A percentile compares a stretch with the other conserved stretches of the same genome.
phyloP scores from a whole-genome alignment of 2,113 vertebrate genomes.

The Benitochromis conjunctus region DNA sequence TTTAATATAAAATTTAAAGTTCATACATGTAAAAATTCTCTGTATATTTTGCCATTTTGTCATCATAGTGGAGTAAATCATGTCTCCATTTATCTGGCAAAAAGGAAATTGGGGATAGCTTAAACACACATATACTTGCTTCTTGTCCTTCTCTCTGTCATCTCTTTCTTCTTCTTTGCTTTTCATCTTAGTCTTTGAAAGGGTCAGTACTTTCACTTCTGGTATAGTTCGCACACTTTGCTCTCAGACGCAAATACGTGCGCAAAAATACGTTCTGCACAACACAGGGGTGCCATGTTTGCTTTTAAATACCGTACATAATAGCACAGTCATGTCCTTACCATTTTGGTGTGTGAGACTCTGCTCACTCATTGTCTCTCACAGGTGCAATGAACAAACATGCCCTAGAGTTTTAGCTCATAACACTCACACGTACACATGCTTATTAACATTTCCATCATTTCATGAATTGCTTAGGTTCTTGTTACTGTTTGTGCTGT shows the following conservation, averaged over 20 bases:
- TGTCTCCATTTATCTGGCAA: not conserved
- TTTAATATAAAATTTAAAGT: not conserved
- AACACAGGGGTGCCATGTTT: not conserved
- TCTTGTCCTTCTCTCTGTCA: not conserved
- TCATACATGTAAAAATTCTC: not conserved
- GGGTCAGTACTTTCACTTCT: constrained; percentile 33
- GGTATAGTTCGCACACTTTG: constrained; percentile 44
- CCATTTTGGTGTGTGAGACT: not conserved
- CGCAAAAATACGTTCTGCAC: not conserved
- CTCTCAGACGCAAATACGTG: not conserved
- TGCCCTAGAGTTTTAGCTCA: not conserved
- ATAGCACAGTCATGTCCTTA: constrained; percentile 15
- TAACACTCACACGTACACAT: not conserved
- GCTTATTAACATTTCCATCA: not conserved
- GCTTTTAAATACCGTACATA: not conserved
- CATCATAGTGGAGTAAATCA: not conserved
- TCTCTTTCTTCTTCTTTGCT: not conserved
- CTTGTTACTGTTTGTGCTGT: not conserved
- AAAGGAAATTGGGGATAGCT: not conserved
- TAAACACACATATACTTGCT: not conserved
- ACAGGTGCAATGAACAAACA: not conserved
- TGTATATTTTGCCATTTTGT: not conserved
- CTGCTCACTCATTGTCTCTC: not conserved
- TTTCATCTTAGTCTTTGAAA: constrained; percentile 32
- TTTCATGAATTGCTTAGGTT: not conserved